phyloP scores from a whole-genome alignment of 2,113 vertebrate genomes.

The Grammomys dolichurus region DNA sequence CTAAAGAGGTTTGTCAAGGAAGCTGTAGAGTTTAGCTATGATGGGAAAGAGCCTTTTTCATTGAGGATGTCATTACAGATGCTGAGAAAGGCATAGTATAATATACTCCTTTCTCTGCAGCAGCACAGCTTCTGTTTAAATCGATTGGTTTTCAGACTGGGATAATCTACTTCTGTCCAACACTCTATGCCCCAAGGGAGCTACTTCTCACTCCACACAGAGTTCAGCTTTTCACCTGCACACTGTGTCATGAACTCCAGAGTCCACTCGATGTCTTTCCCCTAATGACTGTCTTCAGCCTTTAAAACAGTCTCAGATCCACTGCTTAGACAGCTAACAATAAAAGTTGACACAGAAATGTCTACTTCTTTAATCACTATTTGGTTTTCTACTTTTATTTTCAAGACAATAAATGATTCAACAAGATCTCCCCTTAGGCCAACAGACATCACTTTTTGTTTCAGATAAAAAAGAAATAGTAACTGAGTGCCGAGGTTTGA shows the following conservation, averaged over 20 bases:
- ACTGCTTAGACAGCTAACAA: neutral
- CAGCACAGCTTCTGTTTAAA: slow-evolving; percentile 45
- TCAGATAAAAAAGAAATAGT: neutral
- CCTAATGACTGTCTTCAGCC: slow-evolving; percentile 1
- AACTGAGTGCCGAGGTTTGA: slow-evolving; percentile 24
- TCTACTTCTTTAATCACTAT: slow-evolving; percentile 58
- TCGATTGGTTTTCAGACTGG: neutral
- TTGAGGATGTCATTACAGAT: neutral
- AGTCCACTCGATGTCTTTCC: neutral
- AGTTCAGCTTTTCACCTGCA: neutral
- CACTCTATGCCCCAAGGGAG: neutral
- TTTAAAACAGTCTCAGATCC: neutral
- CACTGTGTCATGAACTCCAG: neutral
- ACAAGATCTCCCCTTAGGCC: slow-evolving; percentile 40
- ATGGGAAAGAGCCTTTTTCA: neutral
- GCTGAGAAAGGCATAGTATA: neutral
- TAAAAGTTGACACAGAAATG: slow-evolving; percentile 27
- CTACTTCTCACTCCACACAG: neutral
- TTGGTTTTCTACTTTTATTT: slow-evolving; percentile 62
- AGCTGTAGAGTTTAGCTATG: neutral
- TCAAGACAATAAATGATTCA: slow-evolving; percentile 61
- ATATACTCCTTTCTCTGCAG: neutral
- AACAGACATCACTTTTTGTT: slow-evolving; percentile 66
- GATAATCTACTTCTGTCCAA: slow-evolving; percentile 19
- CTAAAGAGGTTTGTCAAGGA: neutral